These are phyloP conservation scores for Prolemur simus DNA, from an alignment of 2,113 vertebrate genomes.

Conservation along the genomic window DNA sequence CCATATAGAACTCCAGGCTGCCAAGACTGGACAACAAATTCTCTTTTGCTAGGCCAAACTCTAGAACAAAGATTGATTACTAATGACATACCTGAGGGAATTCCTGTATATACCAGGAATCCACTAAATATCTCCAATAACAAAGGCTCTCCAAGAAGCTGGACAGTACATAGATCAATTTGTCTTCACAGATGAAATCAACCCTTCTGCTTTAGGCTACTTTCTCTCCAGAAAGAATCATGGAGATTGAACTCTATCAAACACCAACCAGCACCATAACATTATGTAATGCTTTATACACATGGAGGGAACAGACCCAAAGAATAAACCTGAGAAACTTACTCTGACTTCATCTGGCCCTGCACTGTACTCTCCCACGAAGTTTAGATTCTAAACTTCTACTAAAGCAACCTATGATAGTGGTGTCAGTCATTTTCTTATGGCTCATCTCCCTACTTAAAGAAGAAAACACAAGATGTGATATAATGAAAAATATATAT, in stretches of 20 bases:
- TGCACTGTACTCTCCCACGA: neutral
- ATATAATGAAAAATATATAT: neutral
- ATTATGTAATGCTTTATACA: neutral
- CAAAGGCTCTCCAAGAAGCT: neutral
- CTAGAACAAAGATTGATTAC: neutral
- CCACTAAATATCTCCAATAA: neutral
- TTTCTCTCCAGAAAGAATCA: neutral
- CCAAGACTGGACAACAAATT: neutral
- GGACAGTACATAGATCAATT: neutral
- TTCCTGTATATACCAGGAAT: neutral
- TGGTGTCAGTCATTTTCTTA: neutral
- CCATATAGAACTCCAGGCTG: neutral
- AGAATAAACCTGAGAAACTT: neutral
- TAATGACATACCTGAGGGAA: neutral
- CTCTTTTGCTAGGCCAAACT: neutral
- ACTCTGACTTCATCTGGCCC: neutral
- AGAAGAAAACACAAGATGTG: neutral
- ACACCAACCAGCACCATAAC: neutral
- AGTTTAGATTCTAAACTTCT: neutral
- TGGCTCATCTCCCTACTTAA: neutral
- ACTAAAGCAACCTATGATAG: neutral
- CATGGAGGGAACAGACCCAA: neutral
- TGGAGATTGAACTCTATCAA: neutral
- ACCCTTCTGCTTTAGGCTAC: neutral
- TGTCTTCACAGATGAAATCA: neutral